Base-by-base conservation (phyloP, 1,140 invertebrate genomes). In the Pogonus chalceus region DNA sequence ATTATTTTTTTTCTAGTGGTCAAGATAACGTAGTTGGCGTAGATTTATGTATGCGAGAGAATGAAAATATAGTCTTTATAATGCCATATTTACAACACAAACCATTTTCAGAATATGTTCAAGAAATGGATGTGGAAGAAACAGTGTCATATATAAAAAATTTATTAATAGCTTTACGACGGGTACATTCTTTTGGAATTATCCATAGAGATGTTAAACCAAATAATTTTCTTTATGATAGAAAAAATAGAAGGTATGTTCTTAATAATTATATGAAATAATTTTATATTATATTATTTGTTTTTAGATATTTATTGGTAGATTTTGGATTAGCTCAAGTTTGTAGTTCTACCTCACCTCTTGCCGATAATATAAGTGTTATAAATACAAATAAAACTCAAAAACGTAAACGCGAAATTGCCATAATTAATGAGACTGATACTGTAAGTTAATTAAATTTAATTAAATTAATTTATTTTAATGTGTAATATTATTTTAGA, bases 161-260 rank as follows among this genome's bases (percentile, higher is more conserved):
- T 62, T 69, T 96, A 39, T 67, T 95, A 55, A 75, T 81, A 48
- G 90, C 92, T 2, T 71, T 96, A 43, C 70, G 75, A 43, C 79
- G 87, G 62, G 87, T 95, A 43, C 92, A 96, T 72, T 79, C 82
- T 52, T 88, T 87, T 68, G 81, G 85, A 57, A 82, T 95, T 50
- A 92, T 96, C 58, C 92, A 96, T 69, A 75, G 92, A 60, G 92
- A 96, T 68, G 80, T 96, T n/a, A 95, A 95, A 73, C 91, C 92
- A 2, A 88, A 82, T 67, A 96, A 96, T 73, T 95, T 95, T 69
- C 74, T 95, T 1, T 95, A 91, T 65, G 84, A 93, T 69, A 74
- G 88, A 23, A 72, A 74, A n/a, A 80, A 79, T 49, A 81, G 79
- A 70, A 79, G 80, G 85, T 88, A 76, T 76, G 69, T 73, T 43